Evolutionary conservation across 2,888 invertebrate species (phyloP).

Genomic region (Sipha maydis): DNA sequence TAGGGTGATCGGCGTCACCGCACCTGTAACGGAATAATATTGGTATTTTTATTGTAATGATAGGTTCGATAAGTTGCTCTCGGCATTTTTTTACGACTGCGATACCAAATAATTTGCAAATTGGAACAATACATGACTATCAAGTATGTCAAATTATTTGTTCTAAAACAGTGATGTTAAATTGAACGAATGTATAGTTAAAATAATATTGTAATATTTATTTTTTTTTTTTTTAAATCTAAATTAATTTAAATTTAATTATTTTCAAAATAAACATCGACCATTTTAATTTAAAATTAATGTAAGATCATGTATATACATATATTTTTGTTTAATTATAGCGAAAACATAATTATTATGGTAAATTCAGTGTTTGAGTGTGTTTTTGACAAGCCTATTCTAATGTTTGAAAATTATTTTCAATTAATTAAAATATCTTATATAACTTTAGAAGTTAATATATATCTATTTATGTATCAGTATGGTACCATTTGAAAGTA

Average conservation of each 20-base stretch:
- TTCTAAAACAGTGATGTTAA: background rate
- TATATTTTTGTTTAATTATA: too few species aligned
- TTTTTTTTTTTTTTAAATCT: background rate
- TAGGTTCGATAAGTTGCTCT: background rate
- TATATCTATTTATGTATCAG: background rate
- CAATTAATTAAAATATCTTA: slow-evolving; percentile 14
- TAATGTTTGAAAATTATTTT: background rate
- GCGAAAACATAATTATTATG: too few species aligned
- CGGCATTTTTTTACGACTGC: background rate
- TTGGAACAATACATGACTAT: background rate
- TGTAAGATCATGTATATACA: background rate
- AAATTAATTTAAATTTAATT: background rate
- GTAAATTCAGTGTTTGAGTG: background rate
- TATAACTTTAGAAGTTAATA: background rate
- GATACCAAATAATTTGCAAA: background rate
- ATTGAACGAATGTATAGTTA: background rate
- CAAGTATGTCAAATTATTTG: background rate
- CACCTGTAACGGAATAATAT: background rate
- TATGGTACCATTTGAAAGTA: background rate
- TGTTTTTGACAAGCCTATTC: background rate
- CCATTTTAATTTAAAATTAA: background rate
- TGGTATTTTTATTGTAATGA: background rate
- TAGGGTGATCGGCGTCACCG: background rate
- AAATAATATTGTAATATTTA: background rate
- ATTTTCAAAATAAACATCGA: too few species aligned